Conservation (phyloP, 2,797 vertebrate genomes). For the Arnoldichthys spilopterus region DNA sequence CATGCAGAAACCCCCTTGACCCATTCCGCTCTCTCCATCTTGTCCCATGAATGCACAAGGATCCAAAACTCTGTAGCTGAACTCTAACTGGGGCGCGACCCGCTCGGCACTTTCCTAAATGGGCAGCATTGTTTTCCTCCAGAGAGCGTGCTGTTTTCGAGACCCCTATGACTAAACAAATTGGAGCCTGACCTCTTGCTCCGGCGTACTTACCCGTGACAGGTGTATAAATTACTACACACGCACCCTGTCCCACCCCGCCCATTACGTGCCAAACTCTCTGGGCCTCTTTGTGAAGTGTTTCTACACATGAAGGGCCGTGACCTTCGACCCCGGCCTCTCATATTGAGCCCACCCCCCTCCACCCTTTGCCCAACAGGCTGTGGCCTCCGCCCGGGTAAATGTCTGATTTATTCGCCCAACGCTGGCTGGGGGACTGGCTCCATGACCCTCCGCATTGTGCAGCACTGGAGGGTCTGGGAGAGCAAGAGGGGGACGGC, state of each 20-base stretch:
- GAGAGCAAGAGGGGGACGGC: neutral
- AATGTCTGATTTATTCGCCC: constrained; percentile 55
- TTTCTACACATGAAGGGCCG: constrained; percentile 61
- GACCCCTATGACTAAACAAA: constrained; percentile 66
- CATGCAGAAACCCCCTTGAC: neutral
- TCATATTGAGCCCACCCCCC: constrained; percentile 53
- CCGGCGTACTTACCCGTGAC: constrained; percentile 60
- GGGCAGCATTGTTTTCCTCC: constrained; percentile 50
- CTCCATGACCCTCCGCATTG: constrained; percentile 43
- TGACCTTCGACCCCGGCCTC: constrained; percentile 61
- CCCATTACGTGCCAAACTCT: constrained; percentile 45
- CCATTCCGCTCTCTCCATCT: no score
- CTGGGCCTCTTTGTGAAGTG: constrained; percentile 64
- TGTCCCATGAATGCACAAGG: neutral
- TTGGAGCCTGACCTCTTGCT: constrained; percentile 63
- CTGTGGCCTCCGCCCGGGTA: constrained; percentile 28
- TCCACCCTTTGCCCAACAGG: constrained; percentile 43
- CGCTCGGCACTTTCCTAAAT: constrained; percentile 21
- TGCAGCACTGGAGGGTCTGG: constrained; percentile 21
- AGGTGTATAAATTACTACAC: constrained; percentile 68
- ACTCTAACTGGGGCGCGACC: constrained; percentile 1
- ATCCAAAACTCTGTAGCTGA: neutral
- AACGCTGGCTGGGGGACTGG: constrained; percentile 26
- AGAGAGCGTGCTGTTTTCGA: constrained; percentile 55
- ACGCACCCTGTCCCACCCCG: constrained; percentile 42